phyloP scores from a whole-genome alignment of 2,797 vertebrate genomes.

The Peromyscus nudipes region DNA sequence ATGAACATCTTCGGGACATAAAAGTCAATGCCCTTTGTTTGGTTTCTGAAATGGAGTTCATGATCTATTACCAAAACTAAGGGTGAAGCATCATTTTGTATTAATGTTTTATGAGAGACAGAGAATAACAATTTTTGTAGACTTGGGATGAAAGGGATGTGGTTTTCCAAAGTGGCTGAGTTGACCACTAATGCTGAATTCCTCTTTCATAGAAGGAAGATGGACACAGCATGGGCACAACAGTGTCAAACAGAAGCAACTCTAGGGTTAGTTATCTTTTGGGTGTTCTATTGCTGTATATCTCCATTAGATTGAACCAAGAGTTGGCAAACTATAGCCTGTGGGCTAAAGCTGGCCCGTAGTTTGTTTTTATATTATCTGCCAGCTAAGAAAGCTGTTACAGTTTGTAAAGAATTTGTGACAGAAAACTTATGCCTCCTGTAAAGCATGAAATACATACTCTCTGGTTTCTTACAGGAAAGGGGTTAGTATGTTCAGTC shows the following conservation, averaged over 20 bases:
- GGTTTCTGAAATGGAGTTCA: neutral
- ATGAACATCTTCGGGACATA: neutral
- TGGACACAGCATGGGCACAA: neutral
- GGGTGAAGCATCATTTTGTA: neutral
- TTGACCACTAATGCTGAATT: neutral
- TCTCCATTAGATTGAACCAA: neutral
- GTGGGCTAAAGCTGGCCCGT: neutral
- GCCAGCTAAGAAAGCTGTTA: neutral
- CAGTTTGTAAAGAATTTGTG: neutral
- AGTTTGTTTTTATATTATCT: slow-evolving; percentile 7
- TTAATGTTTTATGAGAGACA: slow-evolving; percentile 60
- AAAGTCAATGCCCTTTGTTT: slow-evolving; percentile 1
- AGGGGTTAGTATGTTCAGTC: neutral
- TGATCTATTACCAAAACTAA: neutral
- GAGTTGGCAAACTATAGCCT: neutral
- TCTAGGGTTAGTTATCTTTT: neutral
- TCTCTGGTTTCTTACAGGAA: neutral
- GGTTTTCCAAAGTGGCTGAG: neutral
- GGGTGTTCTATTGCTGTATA: neutral
- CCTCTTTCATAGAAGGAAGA: neutral
- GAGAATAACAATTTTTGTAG: neutral
- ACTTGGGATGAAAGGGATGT: neutral
- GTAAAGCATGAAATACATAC: neutral
- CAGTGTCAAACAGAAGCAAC: neutral
- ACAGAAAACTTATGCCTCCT: neutral